Conservation (phyloP, 2,113 vertebrate genomes). For the Phalacrocorax aristotelis region DNA sequence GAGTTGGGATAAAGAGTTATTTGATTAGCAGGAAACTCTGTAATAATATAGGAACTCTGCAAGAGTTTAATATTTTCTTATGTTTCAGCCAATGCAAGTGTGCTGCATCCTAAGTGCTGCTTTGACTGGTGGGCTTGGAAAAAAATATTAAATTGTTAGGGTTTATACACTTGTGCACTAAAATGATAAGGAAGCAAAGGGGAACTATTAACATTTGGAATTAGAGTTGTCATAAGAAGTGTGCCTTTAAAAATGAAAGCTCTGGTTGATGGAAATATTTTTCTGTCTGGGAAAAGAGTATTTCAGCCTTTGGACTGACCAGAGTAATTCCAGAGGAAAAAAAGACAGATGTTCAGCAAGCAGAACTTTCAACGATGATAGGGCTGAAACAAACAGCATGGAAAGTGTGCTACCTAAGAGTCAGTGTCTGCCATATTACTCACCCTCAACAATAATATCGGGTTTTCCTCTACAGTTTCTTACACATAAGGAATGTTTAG, state of each 20-base stretch:
- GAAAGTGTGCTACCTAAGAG: neutral
- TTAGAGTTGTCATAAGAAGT: neutral
- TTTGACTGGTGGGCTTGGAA: neutral
- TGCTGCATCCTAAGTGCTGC: neutral
- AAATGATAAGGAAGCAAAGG: neutral
- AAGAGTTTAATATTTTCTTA: neutral
- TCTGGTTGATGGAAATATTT: neutral
- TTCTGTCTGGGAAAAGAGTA: neutral
- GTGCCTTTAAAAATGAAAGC: neutral
- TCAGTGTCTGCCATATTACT: neutral
- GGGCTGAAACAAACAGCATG: neutral
- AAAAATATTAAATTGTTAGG: neutral
- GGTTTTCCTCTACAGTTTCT: neutral
- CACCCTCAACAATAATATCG: neutral
- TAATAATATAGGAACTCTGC: neutral
- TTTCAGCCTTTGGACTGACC: neutral
- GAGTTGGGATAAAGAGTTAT: neutral
- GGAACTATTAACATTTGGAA: neutral
- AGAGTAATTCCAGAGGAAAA: neutral
- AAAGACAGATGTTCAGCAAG: rapidly evolving
- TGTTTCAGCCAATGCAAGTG: neutral
- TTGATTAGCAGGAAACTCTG: neutral
- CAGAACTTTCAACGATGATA: neutral
- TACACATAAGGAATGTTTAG: neutral
- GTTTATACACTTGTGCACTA: neutral